Evolutionary conservation across 2,797 vertebrate genomes (phyloP).

Genomic region (Chaetophractus vellerosus): DNA sequence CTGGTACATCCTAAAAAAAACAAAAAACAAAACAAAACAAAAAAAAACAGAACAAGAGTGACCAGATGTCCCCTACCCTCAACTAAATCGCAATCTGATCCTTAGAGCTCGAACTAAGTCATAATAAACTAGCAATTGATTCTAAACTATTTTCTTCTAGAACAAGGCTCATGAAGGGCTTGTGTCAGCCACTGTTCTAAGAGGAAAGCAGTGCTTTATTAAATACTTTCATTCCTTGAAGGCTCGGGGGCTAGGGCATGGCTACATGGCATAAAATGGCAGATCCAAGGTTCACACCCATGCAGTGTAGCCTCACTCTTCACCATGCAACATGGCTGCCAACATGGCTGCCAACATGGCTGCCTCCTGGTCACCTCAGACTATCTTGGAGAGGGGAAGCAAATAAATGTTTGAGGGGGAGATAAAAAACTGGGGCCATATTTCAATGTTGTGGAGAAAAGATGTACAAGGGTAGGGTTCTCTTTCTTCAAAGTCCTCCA

Average conservation of each 20-base stretch:
- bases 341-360: rapidly evolving
- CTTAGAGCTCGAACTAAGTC: not conserved
- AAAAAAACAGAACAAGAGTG: no score
- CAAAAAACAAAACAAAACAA: no score
- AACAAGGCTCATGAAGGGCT: not conserved
- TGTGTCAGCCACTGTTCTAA: no score
- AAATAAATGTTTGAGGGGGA: not conserved
- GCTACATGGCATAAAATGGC: not conserved
- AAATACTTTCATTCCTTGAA: not conserved
- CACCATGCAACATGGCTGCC: rapidly evolving
- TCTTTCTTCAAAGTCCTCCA: not conserved
- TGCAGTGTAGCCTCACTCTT: not conserved
- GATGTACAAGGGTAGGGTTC: rapidly evolving
- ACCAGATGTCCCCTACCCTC: not conserved
- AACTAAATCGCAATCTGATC: not conserved
- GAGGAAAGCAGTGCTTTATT: not conserved
- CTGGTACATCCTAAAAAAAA: no score
- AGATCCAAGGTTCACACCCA: not conserved
- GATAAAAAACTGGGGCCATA: rapidly evolving
- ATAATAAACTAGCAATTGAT: not conserved
- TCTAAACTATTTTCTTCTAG: not conserved
- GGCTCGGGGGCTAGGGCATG: not conserved
- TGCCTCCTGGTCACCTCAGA: not conserved
- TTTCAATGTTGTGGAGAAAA: not conserved
- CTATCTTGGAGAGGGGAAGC: not conserved